Conservation (phyloP, 2,888 invertebrate species). For the Dryadula phaetusa region DNA sequence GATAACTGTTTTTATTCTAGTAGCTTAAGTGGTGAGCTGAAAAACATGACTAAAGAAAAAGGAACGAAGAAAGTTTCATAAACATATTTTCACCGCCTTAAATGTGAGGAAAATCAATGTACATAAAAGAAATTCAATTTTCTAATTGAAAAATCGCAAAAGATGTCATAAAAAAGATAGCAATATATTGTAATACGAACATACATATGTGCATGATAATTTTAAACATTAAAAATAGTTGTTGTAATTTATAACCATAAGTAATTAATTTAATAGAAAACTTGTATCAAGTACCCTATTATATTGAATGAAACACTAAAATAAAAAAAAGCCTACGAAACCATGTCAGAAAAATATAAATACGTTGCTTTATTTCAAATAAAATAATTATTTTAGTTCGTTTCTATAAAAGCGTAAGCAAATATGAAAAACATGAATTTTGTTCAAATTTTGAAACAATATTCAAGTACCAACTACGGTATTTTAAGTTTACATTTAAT, state of each 20-base stretch:
- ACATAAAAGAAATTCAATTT: background rate
- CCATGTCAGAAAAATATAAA: background rate
- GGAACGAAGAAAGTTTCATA: background rate
- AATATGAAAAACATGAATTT: slow-evolving; percentile 25
- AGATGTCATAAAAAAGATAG: no score
- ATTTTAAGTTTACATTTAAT: slow-evolving; percentile 15
- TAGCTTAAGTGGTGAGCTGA: slow-evolving; percentile 3
- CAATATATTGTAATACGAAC: no score
- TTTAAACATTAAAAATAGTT: no score
- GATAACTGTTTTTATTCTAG: slow-evolving; percentile 9
- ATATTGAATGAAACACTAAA: background rate
- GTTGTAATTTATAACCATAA: no score
- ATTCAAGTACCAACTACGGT: slow-evolving; percentile 21
- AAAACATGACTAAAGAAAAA: slow-evolving; percentile 14
- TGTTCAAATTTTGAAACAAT: slow-evolving; percentile 38
- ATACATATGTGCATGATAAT: no score
- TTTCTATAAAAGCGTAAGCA: background rate
- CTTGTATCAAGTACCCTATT: background rate
- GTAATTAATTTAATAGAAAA: background rate
- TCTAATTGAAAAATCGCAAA: no score
- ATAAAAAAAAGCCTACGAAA: no score
- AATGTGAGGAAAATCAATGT: background rate
- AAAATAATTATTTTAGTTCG: slow-evolving; percentile 9
- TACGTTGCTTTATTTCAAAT: background rate
- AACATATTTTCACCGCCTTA: slow-evolving; percentile 6